Evolutionary conservation across 2,888 invertebrate species (phyloP), one percentile per base, ranked within the genome.

Genomic region (Heliconius erato): DNA sequence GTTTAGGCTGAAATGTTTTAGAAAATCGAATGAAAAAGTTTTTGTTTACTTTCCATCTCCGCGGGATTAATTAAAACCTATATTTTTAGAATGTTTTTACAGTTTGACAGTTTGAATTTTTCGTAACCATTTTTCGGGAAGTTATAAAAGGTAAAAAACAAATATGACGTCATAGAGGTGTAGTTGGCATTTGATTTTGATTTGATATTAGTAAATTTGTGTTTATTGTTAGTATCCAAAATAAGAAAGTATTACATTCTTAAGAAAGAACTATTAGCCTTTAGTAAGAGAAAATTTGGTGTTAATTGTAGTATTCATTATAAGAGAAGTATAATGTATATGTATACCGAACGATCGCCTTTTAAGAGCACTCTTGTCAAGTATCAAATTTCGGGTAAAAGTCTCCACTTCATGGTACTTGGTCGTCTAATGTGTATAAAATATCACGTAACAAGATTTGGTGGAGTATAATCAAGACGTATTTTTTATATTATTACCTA

Each of bases 361-460:
- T 59, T 28, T 54, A 28, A 76, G 76, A 76, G 76, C 63, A 76
- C 76, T 76, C 76, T 59, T 28, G 35, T 59, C 14, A n/a, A 76
- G 76, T 63, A 40, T 76, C 35, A 59, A 76, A 76, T 76, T 76
- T 76, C 76, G 35, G 11, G 40, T 76, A 9, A 76, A 76, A 59
- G 59, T 63, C 35, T 6, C n/a, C 44, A 16, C 26, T 63, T 63
- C 76, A 40, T 12, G 76, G 16, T 16, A 35, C 35, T 16, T 63
- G 9, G 35, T 3, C 12, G 23, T 26, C 35, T 32, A 63, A 35
- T 76, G 16, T 76, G 63, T 63, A 40, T 63, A 40, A 63, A 76
- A 76, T 76, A 76, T 76, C 35, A 63, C 59, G 35, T 40, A n/a
- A 59, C 40, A 40, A 63, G 28, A n/a, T 67, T 63, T 35, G 63